Base-by-base conservation (phyloP, 1,140 invertebrate genomes). In the Colletes gigas region DNA sequence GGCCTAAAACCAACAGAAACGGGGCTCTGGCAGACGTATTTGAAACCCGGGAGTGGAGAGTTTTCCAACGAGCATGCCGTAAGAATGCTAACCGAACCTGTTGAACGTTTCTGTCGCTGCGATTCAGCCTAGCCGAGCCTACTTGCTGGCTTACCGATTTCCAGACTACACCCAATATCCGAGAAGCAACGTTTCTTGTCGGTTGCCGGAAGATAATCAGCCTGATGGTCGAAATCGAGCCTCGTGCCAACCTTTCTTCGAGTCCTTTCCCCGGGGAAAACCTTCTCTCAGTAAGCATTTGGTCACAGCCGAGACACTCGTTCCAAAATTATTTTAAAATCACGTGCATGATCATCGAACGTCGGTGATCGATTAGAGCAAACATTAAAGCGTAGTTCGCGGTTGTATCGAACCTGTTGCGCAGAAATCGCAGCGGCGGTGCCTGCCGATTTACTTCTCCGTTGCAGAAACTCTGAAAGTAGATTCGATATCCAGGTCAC, bases 11-110 rank as follows among this genome's bases (percentile, higher is more conserved):
- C 57, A 59, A 59, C 57, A 59, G 17, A 21, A 4, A 59, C 8
- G 21, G 57, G n/a, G n/a, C 57, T 17, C 9, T n/a, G 5, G 1
- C n/a, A 21, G 8, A 1, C 17, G 3, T n/a, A 44, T 8, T 15
- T 21, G 62, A 44, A 44, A 41, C 15, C 39, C 12, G 41, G 17
- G 19, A 62, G 47, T 47, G 15, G 66, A 69, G 68, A 79, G 8
- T 81, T 82, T 71, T 82, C 57, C 59, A 39, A 47, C 4, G 39
- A 7, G 4, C n/a, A 41, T 67, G 50, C 72, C 30, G 41, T 78
- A 83, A 85, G 78, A 85, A 87, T 74, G 73, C 71, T 80, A 62
- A 66, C 52, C 67, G 41, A 67, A 88, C 85, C 85, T 88, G 85
- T 88, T 87, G 85, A 59, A 59, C 85, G 67, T 78, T 6, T 4